A percentile compares a stretch with the other conserved stretches of the same genome.
Evolutionary conservation across 2,113 vertebrate species (phyloP).

Genomic region (Trinectes maculatus): DNA sequence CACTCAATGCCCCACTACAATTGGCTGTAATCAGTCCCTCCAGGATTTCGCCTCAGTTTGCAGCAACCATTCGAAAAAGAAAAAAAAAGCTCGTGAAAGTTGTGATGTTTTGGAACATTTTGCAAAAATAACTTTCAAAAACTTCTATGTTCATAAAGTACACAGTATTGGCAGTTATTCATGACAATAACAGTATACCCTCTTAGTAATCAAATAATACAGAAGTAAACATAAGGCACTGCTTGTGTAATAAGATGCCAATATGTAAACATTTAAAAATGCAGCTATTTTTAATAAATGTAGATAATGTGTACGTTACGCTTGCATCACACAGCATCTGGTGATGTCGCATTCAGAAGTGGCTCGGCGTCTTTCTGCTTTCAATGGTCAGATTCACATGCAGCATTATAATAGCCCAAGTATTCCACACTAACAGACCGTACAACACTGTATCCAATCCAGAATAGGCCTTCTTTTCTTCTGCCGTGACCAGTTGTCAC

Average conservation of each 20-base stretch:
- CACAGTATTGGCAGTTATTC: no score
- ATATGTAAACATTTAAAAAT: slow-evolving; percentile 52
- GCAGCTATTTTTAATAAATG: slow-evolving; percentile 44
- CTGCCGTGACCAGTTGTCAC: slow-evolving; percentile 72
- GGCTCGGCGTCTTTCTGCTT: slow-evolving; percentile 12
- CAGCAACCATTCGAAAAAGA: no score
- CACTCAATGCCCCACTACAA: slow-evolving; percentile 41
- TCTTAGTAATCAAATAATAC: no score
- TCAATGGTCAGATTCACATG: slow-evolving; percentile 48
- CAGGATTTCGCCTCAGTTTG: no score
- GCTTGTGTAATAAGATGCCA: no score
- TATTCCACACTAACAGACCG: slow-evolving; percentile 50
- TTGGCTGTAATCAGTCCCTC: no score
- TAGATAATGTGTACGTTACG: not conserved
- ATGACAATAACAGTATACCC: no score
- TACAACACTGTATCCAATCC: slow-evolving; percentile 67
- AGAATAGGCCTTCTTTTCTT: slow-evolving; percentile 66
- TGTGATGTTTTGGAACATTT: no score
- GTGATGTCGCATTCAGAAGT: slow-evolving; percentile 17
- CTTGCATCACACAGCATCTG: slow-evolving; percentile 11
- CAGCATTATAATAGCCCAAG: slow-evolving; percentile 49
- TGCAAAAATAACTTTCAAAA: no score
- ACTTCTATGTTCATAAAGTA: no score
- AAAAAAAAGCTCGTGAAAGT: no score
- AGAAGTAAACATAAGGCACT: no score